Percentiles rank a stretch among this genome's conserved stretches.
phyloP scores from a whole-genome alignment of 1,140 invertebrate species.

The Episyrphus balteatus region DNA sequence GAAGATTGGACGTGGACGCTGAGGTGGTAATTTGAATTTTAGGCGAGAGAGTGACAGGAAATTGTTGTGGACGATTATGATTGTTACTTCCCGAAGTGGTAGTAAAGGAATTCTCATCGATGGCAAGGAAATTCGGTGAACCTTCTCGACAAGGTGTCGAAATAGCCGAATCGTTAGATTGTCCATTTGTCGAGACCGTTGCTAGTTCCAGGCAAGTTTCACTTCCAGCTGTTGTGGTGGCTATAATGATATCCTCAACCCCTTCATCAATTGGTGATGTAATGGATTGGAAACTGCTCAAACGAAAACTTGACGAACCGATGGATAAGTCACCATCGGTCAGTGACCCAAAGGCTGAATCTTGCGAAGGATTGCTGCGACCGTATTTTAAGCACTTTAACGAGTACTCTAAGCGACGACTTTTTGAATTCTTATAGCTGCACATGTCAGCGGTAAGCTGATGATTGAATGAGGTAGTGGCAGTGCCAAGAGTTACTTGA shows the following conservation, averaged over 20 bases:
- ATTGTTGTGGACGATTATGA: constrained; percentile 28
- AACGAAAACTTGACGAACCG: constrained; percentile 30
- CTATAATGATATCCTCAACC: constrained; percentile 34
- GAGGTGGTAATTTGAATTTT: constrained; percentile 32
- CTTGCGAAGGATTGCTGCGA: constrained; percentile 36
- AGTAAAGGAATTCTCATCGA: constrained; percentile 15
- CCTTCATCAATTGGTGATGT: constrained; percentile 35
- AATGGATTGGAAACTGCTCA: constrained; percentile 36
- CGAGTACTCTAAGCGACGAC: constrained; percentile 32
- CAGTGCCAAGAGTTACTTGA: constrained; percentile 4
- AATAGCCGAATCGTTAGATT: constrained; percentile 34
- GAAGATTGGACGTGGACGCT: constrained; percentile 14
- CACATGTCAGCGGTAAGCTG: constrained; percentile 34
- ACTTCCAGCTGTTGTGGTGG: constrained; percentile 32
- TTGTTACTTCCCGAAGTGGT: constrained; percentile 11
- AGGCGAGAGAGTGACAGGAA: constrained; percentile 30
- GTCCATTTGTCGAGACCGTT: constrained; percentile 30
- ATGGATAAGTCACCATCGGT: constrained; percentile 36
- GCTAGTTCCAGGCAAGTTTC: constrained; percentile 32
- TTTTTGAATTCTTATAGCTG: constrained; percentile 36
- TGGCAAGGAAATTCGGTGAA: constrained; percentile 31
- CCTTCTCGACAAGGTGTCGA: constrained; percentile 32
- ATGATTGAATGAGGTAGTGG: constrained; percentile 25
- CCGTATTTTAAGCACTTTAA: constrained; percentile 34
- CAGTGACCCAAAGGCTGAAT: constrained; percentile 34